Percentiles rank a stretch among this genome's conserved stretches.
Evolutionary conservation across 1,140 invertebrate genomes (phyloP).

Genomic region (Tetraneura akinire): DNA sequence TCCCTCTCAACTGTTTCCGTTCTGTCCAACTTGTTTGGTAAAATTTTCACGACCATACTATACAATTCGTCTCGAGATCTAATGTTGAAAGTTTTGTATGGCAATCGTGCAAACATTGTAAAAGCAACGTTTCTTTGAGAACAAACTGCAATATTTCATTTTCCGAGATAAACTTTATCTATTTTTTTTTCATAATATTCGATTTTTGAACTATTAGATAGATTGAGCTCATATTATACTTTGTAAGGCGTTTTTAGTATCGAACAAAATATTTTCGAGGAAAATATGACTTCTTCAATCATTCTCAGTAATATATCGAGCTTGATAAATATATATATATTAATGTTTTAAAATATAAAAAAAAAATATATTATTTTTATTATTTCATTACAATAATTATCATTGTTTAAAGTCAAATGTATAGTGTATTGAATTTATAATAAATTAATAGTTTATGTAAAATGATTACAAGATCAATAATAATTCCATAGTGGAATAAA

Average conservation of each 20-base stretch:
- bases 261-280: background rate
- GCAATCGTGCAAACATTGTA: conserved; percentile 39
- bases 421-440: too few relatives aligned
- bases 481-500: too few relatives aligned
- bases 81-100: conserved; percentile 43
- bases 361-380: too few relatives aligned
- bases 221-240: conserved; percentile 3
- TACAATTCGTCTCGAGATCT: conserved; percentile 7
- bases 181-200: conserved; percentile 10
- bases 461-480: too few relatives aligned
- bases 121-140: conserved; percentile 30
- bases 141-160: conserved; percentile 34
- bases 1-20: background rate
- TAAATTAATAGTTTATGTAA: too few relatives aligned
- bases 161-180: conserved; percentile 39
- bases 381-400: too few relatives aligned
- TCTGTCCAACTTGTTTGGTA: conserved; percentile 32
- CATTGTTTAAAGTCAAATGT: too few relatives aligned
- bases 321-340: too few relatives aligned
- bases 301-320: too few relatives aligned
- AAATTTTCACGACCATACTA: conserved; percentile 17
- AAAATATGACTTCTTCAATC: too few relatives aligned
- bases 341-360: too few relatives aligned
- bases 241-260: background rate
- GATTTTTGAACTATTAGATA: conserved; percentile 9